Conservation (phyloP, 2,797 vertebrate genomes). For the Acrossocheilus fasciatus region DNA sequence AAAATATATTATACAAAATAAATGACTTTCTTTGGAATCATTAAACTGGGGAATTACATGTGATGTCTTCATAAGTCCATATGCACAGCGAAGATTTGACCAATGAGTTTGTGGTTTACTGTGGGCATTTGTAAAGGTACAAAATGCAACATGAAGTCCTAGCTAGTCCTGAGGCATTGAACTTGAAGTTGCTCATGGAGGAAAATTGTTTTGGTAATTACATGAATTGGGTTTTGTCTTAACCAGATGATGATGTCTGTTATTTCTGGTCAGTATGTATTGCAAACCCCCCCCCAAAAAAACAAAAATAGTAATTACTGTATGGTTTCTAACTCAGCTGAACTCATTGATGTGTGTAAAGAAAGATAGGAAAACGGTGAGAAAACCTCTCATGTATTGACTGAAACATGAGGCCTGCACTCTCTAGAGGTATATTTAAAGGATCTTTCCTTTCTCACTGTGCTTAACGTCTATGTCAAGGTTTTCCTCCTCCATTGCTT, state of each 20-base stretch:
- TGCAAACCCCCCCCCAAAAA: neutral
- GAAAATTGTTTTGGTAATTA: too few species aligned
- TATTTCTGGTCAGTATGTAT: neutral
- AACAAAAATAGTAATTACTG: neutral
- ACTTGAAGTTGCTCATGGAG: neutral
- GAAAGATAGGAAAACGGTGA: neutral
- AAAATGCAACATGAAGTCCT: too few species aligned
- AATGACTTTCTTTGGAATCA: neutral
- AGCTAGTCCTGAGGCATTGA: neutral
- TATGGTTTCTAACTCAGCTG: neutral
- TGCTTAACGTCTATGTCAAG: conserved; percentile 67
- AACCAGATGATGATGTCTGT: neutral
- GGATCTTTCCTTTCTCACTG: conserved; percentile 21
- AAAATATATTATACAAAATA: neutral
- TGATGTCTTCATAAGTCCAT: neutral
- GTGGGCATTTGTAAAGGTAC: neutral
- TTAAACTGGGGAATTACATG: neutral
- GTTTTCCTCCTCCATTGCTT: conserved; percentile 60
- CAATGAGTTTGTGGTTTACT: neutral
- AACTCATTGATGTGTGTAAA: neutral
- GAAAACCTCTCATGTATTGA: conserved; percentile 4
- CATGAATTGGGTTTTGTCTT: too few species aligned
- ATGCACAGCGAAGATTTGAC: neutral
- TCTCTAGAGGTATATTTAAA: conserved; percentile 27
- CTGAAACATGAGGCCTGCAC: neutral